These are phyloP conservation scores for Lepilemur ruficaudatus DNA, from an alignment of 2,797 vertebrate genomes.

Conservation along the genomic window DNA sequence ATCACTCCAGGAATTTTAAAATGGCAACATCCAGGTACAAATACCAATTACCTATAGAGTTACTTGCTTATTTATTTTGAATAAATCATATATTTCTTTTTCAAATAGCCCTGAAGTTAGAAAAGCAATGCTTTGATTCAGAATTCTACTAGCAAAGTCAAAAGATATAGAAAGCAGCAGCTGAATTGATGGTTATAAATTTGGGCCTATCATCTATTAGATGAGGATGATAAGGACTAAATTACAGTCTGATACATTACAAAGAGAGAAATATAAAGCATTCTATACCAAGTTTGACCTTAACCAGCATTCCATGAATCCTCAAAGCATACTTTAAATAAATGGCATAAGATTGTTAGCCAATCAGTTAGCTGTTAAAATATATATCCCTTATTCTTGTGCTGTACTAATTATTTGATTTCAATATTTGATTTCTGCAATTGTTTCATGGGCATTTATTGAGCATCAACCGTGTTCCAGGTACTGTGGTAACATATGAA, in stretches of 20 bases:
- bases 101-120: neutral
- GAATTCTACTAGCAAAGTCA: neutral
- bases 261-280: neutral
- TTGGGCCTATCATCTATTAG: neutral
- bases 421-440: neutral
- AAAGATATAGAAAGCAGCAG: neutral
- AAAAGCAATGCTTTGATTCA: conserved; percentile 11
- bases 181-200: neutral
- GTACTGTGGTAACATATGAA: neutral
- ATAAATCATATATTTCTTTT: neutral
- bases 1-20: neutral
- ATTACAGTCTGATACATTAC: neutral
- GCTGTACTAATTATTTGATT: neutral
- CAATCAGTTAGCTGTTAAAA: neutral
- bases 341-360: neutral
- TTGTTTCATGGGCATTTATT: neutral
- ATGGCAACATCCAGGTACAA: neutral
- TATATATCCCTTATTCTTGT: neutral
- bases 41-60: neutral
- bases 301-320: neutral
- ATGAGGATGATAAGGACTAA: neutral
- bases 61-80: conserved; percentile 13
- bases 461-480: neutral
- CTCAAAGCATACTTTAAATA: neutral
- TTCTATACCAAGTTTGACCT: neutral